Evolutionary conservation across 2,888 invertebrate genomes (phyloP), one percentile per base, ranked within the genome.

Genomic region (Papilio demoleus): DNA sequence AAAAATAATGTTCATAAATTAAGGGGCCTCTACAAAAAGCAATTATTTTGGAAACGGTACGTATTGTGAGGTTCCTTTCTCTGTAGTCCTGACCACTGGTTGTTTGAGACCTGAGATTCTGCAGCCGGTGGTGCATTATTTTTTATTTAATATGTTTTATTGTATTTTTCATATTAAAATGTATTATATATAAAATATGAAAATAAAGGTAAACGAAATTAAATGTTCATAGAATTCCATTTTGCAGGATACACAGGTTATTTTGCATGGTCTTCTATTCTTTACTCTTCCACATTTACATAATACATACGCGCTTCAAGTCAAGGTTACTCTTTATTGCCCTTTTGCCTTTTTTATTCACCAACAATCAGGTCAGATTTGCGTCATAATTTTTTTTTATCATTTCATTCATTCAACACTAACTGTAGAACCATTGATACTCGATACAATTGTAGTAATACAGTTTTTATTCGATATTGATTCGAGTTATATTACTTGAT

Each of bases 301-400:
- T 47, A 47, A 22, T 9, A 40, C 40, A 17, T 40, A 47, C 12
- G 4, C 6, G 19, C 4, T 47, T 47, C 47, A 22, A 47, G 22
- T 47, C 47, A 47, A 47, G 47, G 47, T 22, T 47, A 47, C 47
- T 22, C 47, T 47, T 47, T 47, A 47, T 22, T 22, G 22, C 22
- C 47, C 47, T 47, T 47, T 47, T 47, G 22, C 47, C 22, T 47
- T 22, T 36, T 47, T 47, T 47, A 47, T 47, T 45, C 22, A 12
- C 47, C 22, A 47, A 47, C 47, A 47, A 47, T 47, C 11, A 22
- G 47, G 47, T 47, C 47, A 47, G 47, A 47, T 47, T 47, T 47
- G 9, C 45, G 47, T 47, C 47, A 47, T 47, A 9, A 45, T 42
- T 42, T 42, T 17, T 19, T 8, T 45, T 42, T 17, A 12, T 45